These are phyloP conservation scores for Schizothorax lantsangensis DNA, from an alignment of 2,797 vertebrate species.

Conservation along the genomic window DNA sequence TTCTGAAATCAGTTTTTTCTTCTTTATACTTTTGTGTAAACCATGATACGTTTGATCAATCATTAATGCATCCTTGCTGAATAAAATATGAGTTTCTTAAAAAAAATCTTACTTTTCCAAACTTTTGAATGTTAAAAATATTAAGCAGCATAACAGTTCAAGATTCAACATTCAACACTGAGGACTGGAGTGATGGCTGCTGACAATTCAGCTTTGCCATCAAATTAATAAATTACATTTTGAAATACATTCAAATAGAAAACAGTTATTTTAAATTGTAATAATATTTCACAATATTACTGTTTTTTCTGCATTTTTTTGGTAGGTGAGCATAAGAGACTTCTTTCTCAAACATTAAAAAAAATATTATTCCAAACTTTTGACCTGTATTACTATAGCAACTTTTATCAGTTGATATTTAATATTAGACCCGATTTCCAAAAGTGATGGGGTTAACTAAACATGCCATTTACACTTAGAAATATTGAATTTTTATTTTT, in stretches of 20 bases:
- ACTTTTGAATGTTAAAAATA: neutral
- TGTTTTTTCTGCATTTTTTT: neutral
- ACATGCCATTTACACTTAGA: neutral
- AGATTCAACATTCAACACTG: neutral
- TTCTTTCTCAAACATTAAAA: neutral
- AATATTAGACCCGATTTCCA: neutral
- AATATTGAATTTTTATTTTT: neutral
- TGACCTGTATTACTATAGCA: neutral
- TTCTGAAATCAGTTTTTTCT: neutral
- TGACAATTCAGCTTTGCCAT: neutral
- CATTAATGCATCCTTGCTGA: neutral
- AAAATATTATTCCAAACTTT: neutral
- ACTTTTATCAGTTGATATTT: neutral
- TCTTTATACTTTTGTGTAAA: slow-evolving; percentile 1
- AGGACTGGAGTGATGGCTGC: neutral
- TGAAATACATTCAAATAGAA: neutral
- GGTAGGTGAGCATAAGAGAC: neutral
- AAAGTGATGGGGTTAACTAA: neutral
- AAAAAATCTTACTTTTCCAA: neutral
- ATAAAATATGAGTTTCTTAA: neutral
- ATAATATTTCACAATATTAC: neutral
- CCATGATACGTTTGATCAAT: neutral
- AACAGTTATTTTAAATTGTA: neutral
- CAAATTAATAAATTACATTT: neutral
- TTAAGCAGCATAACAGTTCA: neutral